Base-by-base conservation (phyloP, 2,797 vertebrate genomes). In the Sebastes steindachneri region DNA sequence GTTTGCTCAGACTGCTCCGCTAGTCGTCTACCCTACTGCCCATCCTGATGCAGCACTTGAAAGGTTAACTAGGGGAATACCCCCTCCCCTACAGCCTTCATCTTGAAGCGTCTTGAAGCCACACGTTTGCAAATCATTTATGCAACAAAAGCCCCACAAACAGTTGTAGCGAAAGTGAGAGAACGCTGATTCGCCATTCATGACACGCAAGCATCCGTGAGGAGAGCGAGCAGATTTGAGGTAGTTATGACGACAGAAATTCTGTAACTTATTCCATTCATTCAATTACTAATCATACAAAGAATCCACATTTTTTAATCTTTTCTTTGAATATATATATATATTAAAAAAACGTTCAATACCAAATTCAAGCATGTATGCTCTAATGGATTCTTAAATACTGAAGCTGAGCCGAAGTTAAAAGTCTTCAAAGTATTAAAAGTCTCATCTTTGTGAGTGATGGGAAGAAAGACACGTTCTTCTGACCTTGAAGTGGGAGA, bases 111-210 rank as follows among this genome's bases (percentile, higher is more conserved):
- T 71, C 26, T 58, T 17, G 14, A 75, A 71, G 73, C 63, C 63
- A 79, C 55, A 3, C 0, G 7, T 77, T 59, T 86, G 85, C 75
- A 80, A 77, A 83, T 75, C 33, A 75, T 83, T 76, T 74, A 68
- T 78, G 83, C 58, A 84, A 67, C 70, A 74, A 74, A 19, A 82
- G 72, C 15, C 72, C 76, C 77, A 87, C 77, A 75, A 87, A 79
- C 77, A 58, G 79, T 81, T 53, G 75, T 45, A 76, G 25, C 31
- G 55, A 86, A 89, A 87, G 79, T 75, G 72, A 88, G 72, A 77
- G 41, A 81, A 10, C 0, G 65, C 72, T 25, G 71, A 88, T 81
- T 78, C 23, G 17, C 9, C 65, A 73, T 70, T 83, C 55, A 51
- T 82, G 83, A 67, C 84, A 85, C 15, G 70, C 81, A 55, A 80